Conservation (phyloP, 1,140 invertebrate genomes). For the Philotrypesis tridentata region DNA sequence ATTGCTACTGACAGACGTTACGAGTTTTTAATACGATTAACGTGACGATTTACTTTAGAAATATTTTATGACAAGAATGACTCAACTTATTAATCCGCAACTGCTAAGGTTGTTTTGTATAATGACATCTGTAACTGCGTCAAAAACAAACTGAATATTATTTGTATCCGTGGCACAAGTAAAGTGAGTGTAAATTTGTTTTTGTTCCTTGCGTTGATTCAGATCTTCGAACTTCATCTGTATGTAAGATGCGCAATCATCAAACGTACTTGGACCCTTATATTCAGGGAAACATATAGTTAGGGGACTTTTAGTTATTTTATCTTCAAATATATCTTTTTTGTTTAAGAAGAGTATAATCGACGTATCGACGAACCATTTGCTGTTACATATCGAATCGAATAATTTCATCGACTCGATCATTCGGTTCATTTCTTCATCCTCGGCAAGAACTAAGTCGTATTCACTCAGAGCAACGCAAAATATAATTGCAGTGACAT, state of each 20-base stretch:
- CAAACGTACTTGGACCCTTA: conserved; percentile 87
- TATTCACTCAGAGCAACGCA: conserved; percentile 92
- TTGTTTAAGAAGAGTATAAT: conserved; percentile 98
- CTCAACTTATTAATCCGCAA: conserved; percentile 82
- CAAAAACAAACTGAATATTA: conserved; percentile 95
- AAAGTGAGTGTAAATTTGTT: conserved; percentile 95
- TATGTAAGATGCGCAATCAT: conserved; percentile 91
- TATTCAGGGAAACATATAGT: conserved; percentile 97
- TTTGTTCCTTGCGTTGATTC: conserved; percentile 89
- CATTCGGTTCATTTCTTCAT: conserved; percentile 81
- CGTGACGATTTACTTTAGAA: neutral
- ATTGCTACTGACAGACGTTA: neutral
- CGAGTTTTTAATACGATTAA: neutral
- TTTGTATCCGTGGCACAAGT: conserved; percentile 94
- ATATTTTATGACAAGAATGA: conserved; percentile 1
- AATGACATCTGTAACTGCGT: conserved; percentile 93
- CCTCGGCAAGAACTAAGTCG: conserved; percentile 77
- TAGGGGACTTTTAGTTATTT: conserved; percentile 90
- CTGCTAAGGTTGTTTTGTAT: conserved; percentile 96
- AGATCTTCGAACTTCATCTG: conserved; percentile 92
- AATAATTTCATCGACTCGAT: conserved; percentile 97
- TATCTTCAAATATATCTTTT: conserved; percentile 96
- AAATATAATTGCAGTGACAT: conserved; percentile 96
- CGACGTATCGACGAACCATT: conserved; percentile 98
- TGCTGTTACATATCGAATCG: conserved; percentile 98